These are phyloP conservation scores for Squalus acanthias DNA, from an alignment of 2,797 vertebrate species.

Conservation along the genomic window DNA sequence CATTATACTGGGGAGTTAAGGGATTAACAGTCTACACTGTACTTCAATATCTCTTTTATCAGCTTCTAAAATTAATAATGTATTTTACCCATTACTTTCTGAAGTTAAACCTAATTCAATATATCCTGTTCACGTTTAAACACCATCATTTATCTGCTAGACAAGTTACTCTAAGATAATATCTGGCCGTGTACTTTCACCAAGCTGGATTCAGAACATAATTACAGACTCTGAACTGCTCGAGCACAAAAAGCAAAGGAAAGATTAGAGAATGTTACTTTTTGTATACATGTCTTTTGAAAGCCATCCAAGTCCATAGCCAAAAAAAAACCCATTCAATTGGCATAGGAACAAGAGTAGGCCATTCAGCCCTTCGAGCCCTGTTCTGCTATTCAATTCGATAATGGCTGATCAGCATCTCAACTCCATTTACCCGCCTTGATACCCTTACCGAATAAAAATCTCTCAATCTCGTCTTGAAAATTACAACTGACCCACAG, in stretches of 20 bases:
- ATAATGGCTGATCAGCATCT: not conserved
- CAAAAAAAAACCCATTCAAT: not conserved
- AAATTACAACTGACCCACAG: not conserved
- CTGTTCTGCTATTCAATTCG: not conserved
- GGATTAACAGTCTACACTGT: not conserved
- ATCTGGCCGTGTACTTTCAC: not conserved
- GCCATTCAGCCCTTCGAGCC: not conserved
- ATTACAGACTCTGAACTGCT: not conserved
- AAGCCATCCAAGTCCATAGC: not conserved
- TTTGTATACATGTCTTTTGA: not conserved
- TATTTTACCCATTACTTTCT: constrained; percentile 24
- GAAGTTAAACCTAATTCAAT: constrained; percentile 19
- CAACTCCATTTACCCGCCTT: not conserved
- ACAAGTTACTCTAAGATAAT: not conserved
- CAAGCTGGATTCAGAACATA: not conserved
- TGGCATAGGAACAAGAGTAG: not conserved
- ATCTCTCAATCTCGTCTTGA: not conserved
- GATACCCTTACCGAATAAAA: not conserved
- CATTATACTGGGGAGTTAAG: not conserved
- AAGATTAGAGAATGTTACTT: not conserved
- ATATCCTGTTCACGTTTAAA: not conserved
- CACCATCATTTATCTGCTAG: not conserved
- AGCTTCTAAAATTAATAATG: not conserved
- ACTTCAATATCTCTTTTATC: not conserved
- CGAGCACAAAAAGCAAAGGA: not conserved